Conservation (phyloP, 2,797 vertebrate species). For the Melanotaenia parkinsoni region DNA sequence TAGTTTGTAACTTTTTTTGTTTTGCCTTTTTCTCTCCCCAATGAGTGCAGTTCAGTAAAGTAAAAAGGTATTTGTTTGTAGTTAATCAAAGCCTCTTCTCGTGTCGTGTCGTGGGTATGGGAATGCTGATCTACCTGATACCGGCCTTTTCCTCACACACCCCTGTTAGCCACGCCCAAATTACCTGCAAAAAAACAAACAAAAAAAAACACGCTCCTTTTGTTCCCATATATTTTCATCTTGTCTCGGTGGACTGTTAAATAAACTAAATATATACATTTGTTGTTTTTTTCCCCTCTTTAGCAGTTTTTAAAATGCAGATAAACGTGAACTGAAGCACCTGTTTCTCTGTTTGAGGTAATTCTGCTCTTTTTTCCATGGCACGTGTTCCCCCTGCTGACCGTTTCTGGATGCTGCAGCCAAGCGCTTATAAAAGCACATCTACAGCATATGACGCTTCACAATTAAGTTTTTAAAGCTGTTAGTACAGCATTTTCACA, state of each 20-base stretch:
- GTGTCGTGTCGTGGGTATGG: neutral
- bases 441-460: neutral
- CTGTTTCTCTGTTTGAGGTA: neutral
- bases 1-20: neutral
- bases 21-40: neutral
- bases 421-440: neutral
- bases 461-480: neutral
- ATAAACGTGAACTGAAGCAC: neutral
- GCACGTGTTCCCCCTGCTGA: constrained; percentile 55
- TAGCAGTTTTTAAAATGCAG: neutral
- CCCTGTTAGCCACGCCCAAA: constrained; percentile 48
- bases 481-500: neutral
- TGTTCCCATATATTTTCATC: neutral
- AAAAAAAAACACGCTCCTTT: neutral
- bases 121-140: constrained; percentile 21
- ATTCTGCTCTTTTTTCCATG: constrained; percentile 11
- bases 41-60: neutral
- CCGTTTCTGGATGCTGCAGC: constrained; percentile 23
- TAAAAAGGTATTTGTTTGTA: neutral
- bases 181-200: constrained; percentile 28
- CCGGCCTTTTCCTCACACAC: constrained; percentile 19
- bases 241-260: neutral
- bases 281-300: neutral
- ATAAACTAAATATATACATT: neutral
- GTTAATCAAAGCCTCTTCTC: constrained; percentile 3